Evolutionary conservation across 2,888 invertebrate genomes (phyloP), one percentile per base, ranked within the genome.

Genomic region (Synergus japonicus): DNA sequence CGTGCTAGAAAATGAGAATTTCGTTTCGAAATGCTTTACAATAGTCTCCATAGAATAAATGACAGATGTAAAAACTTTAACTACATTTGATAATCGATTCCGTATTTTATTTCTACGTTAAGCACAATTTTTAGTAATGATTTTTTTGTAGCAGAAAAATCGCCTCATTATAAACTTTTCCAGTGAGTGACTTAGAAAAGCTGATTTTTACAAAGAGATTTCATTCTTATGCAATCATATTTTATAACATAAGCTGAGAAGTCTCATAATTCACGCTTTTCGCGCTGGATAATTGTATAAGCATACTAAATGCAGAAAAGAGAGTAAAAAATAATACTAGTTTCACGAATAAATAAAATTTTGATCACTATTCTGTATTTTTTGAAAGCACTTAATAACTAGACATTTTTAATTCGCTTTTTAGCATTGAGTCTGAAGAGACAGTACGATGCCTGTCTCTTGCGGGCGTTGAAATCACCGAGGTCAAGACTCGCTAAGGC

Each of bases 401-500:
- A 54, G 5, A 2, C 0, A 54, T n/a, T 54, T 54, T n/a, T 8
- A 54, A n/a, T n/a, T n/a, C n/a, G 8, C 8, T 29, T 29, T 54
- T n/a, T 54, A n/a, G n/a, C 8, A 7, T n/a, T n/a, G n/a, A 54
- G n/a, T 8, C n/a, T 54, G 54, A 54, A 54, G 15, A 54, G 54
- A 8, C n/a, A n/a, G 54, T 15, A 49, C 5, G 54, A n/a, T n/a
- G 54, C 54, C 54, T 54, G 49, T 8, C 82, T 81, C 73, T 79
- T 82, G 79, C 87, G 81, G 76, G 88, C 88, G 86, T 88, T 86
- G 84, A 89, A 87, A 81, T 88, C 88, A 63, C 88, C 86, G 80
- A 82, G 84, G 80, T 81, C 80, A 83, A 82, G 80, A 83, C 79
- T 80, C 82, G 78, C 79, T 84, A 81, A 65, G 73, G 58, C 78